Conservation (phyloP, 35 echinoderm and acorn worm species). For the Patiria miniata region DNA sequence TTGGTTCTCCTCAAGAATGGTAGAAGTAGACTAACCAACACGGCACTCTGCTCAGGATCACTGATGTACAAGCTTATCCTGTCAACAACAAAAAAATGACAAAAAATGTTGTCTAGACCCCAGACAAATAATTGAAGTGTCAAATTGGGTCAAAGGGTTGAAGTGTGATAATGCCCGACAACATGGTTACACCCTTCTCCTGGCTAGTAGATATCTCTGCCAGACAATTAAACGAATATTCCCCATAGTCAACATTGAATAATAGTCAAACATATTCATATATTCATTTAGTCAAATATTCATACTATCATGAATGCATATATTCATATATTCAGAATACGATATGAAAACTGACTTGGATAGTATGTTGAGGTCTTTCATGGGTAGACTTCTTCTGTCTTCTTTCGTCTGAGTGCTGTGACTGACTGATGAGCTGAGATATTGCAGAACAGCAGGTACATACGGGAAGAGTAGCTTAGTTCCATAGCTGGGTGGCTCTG, state of each 20-base stretch:
- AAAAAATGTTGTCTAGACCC: too few species aligned
- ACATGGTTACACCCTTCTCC: too few species aligned
- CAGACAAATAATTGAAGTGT: too few species aligned
- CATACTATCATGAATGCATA: too few species aligned
- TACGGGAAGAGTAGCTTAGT: slow-evolving; percentile 66
- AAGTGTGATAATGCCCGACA: too few species aligned
- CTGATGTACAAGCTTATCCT: slow-evolving; percentile 57
- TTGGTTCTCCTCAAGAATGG: slow-evolving; percentile 68
- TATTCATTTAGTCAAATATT: too few species aligned
- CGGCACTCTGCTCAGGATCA: slow-evolving; percentile 67
- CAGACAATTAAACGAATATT: too few species aligned
- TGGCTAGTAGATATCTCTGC: too few species aligned
- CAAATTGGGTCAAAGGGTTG: too few species aligned
- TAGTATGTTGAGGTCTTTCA: slow-evolving; percentile 87
- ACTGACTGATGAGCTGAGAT: slow-evolving; percentile 64
- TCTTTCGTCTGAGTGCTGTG: slow-evolving; percentile 11
- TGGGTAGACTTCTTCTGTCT: slow-evolving; percentile 49
- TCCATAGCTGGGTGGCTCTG: slow-evolving; percentile 51
- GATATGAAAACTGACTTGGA: slow-evolving; percentile 70
- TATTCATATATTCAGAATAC: too few species aligned
- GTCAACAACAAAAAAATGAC: background rate
- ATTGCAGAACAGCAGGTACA: slow-evolving; percentile 59
- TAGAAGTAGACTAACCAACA: slow-evolving; percentile 72
- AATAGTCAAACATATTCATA: too few species aligned
- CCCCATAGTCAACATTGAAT: too few species aligned